A percentile compares a stretch with the other conserved stretches of the same genome.
These are phyloP conservation scores for Mesitornis unicolor DNA, from an alignment of 2,113 vertebrate genomes.

Conservation along the genomic window DNA sequence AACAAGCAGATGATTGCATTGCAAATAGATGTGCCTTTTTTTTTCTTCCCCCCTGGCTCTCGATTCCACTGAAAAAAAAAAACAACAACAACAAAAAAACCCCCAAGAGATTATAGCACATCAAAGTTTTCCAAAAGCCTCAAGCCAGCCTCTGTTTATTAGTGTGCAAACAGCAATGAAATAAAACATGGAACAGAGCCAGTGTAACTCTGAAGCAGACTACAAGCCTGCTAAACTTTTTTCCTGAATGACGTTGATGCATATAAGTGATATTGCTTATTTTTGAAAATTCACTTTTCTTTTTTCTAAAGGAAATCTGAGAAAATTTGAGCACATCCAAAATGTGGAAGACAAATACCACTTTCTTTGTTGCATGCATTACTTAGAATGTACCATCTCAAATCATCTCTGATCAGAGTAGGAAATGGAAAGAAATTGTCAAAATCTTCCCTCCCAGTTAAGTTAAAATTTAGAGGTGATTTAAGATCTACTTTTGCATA, in stretches of 20 bases:
- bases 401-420: neutral
- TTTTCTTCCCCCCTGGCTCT: neutral
- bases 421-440: neutral
- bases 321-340: neutral
- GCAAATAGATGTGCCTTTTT: accelerated
- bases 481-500: neutral
- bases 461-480: neutral
- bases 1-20: neutral
- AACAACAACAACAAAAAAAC: no score
- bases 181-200: neutral
- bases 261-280: accelerated
- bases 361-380: neutral
- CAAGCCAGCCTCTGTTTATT: neutral
- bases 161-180: neutral
- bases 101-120: no score
- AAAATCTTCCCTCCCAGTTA: neutral
- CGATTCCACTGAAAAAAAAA: neutral
- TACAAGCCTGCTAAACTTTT: neutral
- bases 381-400: neutral
- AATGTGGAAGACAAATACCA: neutral
- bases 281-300: neutral
- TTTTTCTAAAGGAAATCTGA: neutral
- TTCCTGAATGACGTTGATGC: neutral
- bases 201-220: neutral
- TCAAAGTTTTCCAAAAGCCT: neutral